Percentiles rank a stretch among this genome's conserved stretches.
Conservation (phyloP, 1,140 invertebrate species). For the Gryon sp. region DNA sequence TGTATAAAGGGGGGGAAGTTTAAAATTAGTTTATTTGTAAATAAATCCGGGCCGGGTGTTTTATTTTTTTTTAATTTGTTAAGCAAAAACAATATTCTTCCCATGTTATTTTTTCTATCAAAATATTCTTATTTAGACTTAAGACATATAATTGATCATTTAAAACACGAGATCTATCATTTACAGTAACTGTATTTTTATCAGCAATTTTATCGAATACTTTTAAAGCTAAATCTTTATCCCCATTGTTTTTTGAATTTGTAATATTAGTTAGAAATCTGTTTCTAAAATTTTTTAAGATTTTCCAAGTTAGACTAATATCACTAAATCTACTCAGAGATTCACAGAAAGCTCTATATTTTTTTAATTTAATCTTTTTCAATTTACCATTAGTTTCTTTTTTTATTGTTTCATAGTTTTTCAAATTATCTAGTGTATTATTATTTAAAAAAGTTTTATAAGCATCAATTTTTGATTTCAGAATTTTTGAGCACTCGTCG, state of each 20-base stretch:
- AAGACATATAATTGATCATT: background rate
- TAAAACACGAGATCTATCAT: background rate
- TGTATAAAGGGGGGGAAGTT: background rate
- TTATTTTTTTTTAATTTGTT: background rate
- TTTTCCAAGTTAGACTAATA: background rate
- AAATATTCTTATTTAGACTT: background rate
- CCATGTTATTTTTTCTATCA: background rate
- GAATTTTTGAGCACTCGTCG: too few species aligned
- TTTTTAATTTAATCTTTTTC: constrained; percentile 9
- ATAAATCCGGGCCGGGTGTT: constrained; percentile 2
- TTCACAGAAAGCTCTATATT: constrained; percentile 18
- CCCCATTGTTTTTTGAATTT: background rate
- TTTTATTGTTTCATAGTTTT: constrained; percentile 3
- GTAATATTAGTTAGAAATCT: background rate
- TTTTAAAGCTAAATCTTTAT: background rate
- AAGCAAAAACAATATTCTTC: background rate
- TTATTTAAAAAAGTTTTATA: too few species aligned
- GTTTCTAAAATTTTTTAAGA: constrained; percentile 6
- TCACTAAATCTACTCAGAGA: constrained; percentile 2
- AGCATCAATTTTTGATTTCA: too few species aligned
- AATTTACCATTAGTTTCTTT: constrained; percentile 3
- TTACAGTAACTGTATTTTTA: background rate
- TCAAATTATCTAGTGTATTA: background rate
- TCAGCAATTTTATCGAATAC: constrained; percentile 9
- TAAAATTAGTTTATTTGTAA: constrained; percentile 1